Percentiles rank a stretch among this genome's conserved stretches.
Conservation (phyloP, 1,140 invertebrate genomes). For the Mycetomoellerius zeteki region DNA sequence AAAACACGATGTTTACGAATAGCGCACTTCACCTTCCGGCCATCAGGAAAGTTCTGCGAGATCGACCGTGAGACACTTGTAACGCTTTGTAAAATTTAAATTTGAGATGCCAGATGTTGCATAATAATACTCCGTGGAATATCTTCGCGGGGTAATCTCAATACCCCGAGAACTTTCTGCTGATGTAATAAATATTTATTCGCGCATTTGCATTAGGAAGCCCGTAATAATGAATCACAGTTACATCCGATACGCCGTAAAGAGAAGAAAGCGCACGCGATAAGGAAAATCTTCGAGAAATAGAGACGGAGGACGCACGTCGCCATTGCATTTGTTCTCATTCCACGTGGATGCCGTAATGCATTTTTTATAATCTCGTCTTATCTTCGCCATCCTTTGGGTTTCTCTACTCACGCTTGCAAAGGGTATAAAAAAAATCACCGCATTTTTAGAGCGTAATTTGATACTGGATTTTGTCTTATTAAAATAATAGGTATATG, state of each 20-base stretch:
- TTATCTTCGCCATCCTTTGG: constrained; percentile 52
- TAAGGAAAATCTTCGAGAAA: constrained; percentile 52
- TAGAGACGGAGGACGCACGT: constrained; percentile 25
- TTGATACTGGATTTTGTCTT: neutral
- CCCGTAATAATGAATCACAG: constrained; percentile 62
- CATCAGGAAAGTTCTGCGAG: constrained; percentile 36
- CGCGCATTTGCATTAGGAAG: constrained; percentile 50
- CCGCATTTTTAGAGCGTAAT: neutral
- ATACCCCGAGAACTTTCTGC: constrained; percentile 43
- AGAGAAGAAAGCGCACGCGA: constrained; percentile 1
- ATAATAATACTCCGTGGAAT: constrained; percentile 64
- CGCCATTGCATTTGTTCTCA: constrained; percentile 68
- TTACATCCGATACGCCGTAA: constrained; percentile 49
- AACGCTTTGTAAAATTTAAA: constrained; percentile 61
- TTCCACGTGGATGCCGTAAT: constrained; percentile 56
- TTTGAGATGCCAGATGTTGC: constrained; percentile 65
- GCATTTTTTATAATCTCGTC: constrained; percentile 72
- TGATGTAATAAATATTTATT: constrained; percentile 63
- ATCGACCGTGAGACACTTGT: constrained; percentile 3
- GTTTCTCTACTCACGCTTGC: constrained; percentile 19
- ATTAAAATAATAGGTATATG: neutral
- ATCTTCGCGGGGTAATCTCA: constrained; percentile 48
- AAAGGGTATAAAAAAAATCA: constrained; percentile 19
- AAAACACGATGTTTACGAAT: constrained; percentile 55
- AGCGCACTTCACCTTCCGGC: constrained; percentile 23